Percentiles rank a stretch among this genome's conserved stretches.
phyloP scores from a whole-genome alignment of 2,113 vertebrate genomes.

The Desmodus rotundus region DNA sequence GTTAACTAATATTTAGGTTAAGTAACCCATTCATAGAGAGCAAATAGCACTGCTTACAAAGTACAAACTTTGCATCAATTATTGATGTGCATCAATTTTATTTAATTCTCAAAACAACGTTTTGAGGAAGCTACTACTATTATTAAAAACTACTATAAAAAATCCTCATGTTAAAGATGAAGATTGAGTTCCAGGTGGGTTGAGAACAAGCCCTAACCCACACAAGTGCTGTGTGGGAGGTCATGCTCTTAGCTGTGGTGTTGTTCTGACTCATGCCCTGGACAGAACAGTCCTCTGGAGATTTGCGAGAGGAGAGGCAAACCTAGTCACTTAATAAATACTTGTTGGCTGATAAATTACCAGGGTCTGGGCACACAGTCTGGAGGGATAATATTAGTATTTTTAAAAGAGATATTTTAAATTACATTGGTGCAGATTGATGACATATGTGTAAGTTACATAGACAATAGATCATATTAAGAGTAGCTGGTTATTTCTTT shows the following conservation, averaged over 20 bases:
- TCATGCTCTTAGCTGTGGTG: not conserved
- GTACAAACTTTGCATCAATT: not conserved
- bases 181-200: not conserved
- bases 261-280: not conserved
- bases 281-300: not conserved
- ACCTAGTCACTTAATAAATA: not conserved
- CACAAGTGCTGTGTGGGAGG: not conserved
- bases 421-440: not conserved
- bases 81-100: not conserved
- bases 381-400: not conserved
- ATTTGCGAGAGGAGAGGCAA: not conserved
- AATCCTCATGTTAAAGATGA: not conserved
- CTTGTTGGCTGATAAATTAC: not conserved
- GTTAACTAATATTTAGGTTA: not conserved
- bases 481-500: not conserved
- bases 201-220: not conserved
- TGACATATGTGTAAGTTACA: not conserved
- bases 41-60: not conserved
- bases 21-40: not conserved
- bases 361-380: not conserved
- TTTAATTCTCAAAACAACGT: not conserved
- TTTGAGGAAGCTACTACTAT: not conserved
- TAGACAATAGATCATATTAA: not conserved
- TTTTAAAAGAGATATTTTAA: not conserved
- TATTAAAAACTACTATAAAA: not conserved